These are phyloP conservation scores for Lacerta agilis DNA, from an alignment of 2,797 vertebrate species.

Conservation along the genomic window DNA sequence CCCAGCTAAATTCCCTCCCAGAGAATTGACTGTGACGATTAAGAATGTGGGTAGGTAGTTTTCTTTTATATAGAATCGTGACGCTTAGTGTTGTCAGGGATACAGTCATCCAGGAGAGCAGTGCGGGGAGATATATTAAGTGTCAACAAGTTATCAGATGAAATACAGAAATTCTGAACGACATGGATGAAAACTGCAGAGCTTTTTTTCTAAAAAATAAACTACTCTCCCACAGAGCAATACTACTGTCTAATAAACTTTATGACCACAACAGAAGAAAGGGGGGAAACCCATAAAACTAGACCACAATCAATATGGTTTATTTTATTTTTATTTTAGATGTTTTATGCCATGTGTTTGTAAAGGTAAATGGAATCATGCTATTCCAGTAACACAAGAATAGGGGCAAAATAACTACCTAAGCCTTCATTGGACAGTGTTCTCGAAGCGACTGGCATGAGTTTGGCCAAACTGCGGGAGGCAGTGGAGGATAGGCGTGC, in stretches of 20 bases:
- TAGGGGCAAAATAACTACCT: not conserved
- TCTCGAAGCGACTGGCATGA: too few relatives aligned
- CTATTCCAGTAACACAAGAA: not conserved
- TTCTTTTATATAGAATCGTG: not conserved
- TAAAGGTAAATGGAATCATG: not conserved
- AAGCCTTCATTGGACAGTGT: too few relatives aligned
- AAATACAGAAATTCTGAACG: not conserved
- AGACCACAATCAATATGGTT: not conserved
- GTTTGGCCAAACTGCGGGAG: too few relatives aligned
- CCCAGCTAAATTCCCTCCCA: not conserved
- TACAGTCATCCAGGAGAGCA: not conserved
- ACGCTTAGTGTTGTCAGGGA: not conserved
- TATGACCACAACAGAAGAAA: not conserved
- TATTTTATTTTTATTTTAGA: not conserved
- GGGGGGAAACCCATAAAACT: not conserved
- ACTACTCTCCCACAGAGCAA: not conserved
- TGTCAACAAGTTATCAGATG: not conserved
- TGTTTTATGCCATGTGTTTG: not conserved
- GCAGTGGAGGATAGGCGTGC: too few relatives aligned
- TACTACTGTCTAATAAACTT: not conserved
- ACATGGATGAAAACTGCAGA: not conserved
- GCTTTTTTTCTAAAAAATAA: not conserved
- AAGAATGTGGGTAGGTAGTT: not conserved
- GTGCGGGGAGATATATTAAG: not conserved
- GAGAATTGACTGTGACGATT: not conserved